Evolutionary conservation across 1,140 invertebrate genomes (phyloP).

Genomic region (Dinoponera quadriceps): DNA sequence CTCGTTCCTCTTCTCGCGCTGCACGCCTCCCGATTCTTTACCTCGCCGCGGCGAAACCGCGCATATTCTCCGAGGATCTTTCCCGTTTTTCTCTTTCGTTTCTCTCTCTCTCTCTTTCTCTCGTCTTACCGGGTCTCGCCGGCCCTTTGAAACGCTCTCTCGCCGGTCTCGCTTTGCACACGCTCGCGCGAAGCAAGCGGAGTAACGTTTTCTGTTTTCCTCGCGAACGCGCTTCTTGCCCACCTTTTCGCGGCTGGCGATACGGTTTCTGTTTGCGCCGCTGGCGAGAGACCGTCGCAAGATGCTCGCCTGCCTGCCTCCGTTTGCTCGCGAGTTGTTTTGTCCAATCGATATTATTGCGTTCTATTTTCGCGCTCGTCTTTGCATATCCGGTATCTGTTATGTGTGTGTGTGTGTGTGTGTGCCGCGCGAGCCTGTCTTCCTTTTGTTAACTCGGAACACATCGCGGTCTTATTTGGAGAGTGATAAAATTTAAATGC

Average conservation of each 20-base stretch:
- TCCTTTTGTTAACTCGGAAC: constrained; percentile 21
- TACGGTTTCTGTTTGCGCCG: constrained; percentile 44
- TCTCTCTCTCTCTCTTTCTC: constrained; percentile 18
- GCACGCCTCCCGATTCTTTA: constrained; percentile 51
- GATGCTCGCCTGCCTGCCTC: constrained; percentile 28
- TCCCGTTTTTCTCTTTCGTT: constrained; percentile 22
- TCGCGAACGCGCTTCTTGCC: constrained; percentile 24
- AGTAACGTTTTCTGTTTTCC: constrained; percentile 49
- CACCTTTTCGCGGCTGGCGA: constrained; percentile 17
- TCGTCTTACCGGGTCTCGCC: neutral
- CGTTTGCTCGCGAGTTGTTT: constrained; percentile 13
- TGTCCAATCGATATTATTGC: constrained; percentile 16
- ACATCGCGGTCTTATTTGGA: neutral
- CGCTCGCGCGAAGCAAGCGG: constrained; percentile 27
- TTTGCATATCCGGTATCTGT: constrained; percentile 6
- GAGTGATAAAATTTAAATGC: constrained; percentile 47
- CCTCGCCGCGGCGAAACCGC: constrained; percentile 43
- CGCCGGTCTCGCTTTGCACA: constrained; percentile 44
- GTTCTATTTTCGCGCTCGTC: constrained; percentile 14
- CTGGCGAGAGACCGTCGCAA: neutral
- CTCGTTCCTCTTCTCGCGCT: constrained; percentile 32
- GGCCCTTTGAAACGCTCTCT: neutral
- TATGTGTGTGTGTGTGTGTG: neutral
- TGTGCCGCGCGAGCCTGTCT: neutral
- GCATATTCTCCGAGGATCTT: constrained; percentile 20